Conservation (phyloP, 2,888 invertebrate genomes). For the Dilophus febrilis region DNA sequence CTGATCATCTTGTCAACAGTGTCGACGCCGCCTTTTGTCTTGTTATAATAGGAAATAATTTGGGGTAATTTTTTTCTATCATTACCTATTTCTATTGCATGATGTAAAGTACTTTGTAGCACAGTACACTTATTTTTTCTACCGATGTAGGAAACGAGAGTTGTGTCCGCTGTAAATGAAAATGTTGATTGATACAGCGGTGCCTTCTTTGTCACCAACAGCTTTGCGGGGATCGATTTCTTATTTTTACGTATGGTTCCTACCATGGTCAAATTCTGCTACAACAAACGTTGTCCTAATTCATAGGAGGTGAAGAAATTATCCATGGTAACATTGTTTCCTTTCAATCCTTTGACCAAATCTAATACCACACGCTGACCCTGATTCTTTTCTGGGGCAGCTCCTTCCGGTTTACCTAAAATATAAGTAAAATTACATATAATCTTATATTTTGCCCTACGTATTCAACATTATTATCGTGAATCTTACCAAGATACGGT, state of each 20-base stretch:
- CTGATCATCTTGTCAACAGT: conserved; percentile 8
- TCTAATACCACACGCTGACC: conserved; percentile 4
- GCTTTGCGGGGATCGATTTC: conserved; percentile 7
- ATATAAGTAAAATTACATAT: too few species aligned
- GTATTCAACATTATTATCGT: too few species aligned
- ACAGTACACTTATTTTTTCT: neutral
- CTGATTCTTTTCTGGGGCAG: conserved; percentile 5
- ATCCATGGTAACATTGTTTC: conserved; percentile 5
- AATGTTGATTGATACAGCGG: neutral
- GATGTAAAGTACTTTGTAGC: neutral
- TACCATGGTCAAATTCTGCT: conserved; percentile 6
- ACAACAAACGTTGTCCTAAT: conserved; percentile 6
- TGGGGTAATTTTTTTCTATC: conserved; percentile 2
- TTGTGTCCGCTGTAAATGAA: neutral
- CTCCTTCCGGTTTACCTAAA: conserved; percentile 5
- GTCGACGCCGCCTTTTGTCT: conserved; percentile 7
- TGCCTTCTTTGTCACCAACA: conserved; percentile 5
- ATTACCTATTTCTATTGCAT: neutral
- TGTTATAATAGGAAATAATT: conserved; percentile 7
- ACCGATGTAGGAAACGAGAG: neutral
- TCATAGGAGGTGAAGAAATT: conserved; percentile 6
- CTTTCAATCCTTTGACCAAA: neutral
- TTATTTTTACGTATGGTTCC: conserved; percentile 9
- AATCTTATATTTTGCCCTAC: too few species aligned
- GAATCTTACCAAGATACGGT: too few species aligned